A percentile compares a stretch with the other conserved stretches of the same genome.
phyloP scores from a whole-genome alignment of 2,113 vertebrate genomes.

The Halichoerus grypus region DNA sequence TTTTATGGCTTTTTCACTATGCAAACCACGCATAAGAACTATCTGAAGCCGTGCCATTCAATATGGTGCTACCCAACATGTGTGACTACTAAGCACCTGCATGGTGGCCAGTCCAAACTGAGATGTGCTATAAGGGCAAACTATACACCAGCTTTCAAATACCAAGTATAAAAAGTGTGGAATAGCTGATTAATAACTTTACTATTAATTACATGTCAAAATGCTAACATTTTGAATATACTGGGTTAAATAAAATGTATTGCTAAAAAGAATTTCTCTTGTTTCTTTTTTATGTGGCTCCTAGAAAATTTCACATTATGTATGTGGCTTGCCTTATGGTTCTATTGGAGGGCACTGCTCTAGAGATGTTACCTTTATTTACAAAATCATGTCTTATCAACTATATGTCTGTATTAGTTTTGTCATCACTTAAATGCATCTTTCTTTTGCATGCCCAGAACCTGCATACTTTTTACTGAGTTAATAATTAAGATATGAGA shows the following conservation, averaged over 20 bases:
- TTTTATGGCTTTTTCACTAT: neutral
- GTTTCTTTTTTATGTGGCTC: neutral
- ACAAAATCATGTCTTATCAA: constrained; percentile 27
- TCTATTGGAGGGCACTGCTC: neutral
- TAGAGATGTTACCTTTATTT: neutral
- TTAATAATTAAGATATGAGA: constrained; percentile 31
- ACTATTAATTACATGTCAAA: neutral
- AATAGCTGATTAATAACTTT: neutral
- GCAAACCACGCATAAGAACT: neutral
- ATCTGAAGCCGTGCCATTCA: neutral
- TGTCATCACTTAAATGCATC: neutral
- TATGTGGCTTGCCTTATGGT: neutral
- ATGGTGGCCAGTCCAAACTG: neutral
- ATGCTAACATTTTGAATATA: constrained; percentile 33
- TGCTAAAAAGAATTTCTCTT: neutral
- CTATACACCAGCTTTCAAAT: neutral
- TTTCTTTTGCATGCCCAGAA: neutral
- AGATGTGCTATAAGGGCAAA: neutral
- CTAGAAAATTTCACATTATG: neutral
- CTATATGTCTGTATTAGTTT: neutral
- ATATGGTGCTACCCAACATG: neutral
- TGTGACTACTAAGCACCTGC: neutral
- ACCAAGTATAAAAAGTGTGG: neutral
- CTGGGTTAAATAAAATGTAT: neutral
- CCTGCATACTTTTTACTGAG: constrained; percentile 21